These are phyloP conservation scores for Euplagia quadripunctaria DNA, from an alignment of 2,888 invertebrate species.

Conservation along the genomic window DNA sequence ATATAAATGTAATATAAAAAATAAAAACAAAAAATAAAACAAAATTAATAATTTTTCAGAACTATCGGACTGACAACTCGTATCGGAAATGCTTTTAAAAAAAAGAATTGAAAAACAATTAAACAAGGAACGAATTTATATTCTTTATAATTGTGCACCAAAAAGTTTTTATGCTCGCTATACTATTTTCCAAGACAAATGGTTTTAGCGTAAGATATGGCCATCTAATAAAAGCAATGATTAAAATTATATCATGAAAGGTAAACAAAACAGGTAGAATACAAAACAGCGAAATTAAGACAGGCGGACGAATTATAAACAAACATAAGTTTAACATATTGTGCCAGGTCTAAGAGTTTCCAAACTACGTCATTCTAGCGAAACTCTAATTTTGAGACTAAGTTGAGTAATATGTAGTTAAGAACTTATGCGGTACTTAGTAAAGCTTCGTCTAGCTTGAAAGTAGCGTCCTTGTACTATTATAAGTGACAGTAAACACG, in stretches of 20 bases:
- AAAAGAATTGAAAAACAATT: too few relatives aligned
- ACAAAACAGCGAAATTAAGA: neutral
- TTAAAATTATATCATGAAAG: neutral
- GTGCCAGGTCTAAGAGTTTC: neutral
- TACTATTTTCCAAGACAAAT: too few relatives aligned
- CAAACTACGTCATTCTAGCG: neutral
- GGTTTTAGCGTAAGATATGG: neutral
- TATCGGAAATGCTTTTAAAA: too few relatives aligned
- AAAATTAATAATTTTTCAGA: too few relatives aligned
- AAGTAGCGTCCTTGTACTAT: neutral
- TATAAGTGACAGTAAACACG: neutral
- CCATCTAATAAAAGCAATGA: neutral
- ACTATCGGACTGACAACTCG: too few relatives aligned
- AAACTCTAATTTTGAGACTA: neutral
- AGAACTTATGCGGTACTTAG: neutral
- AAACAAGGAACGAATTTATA: too few relatives aligned
- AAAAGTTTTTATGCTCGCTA: too few relatives aligned
- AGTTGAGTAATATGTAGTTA: neutral
- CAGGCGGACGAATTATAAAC: neutral
- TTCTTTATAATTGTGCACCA: too few relatives aligned
- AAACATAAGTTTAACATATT: neutral
- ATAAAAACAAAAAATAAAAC: too few relatives aligned
- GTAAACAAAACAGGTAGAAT: neutral
- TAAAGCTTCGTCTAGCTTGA: neutral
- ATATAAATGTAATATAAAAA: too few relatives aligned